phyloP scores from a whole-genome alignment of 2,797 vertebrate species.

The Hyperoplus lanceolatus region DNA sequence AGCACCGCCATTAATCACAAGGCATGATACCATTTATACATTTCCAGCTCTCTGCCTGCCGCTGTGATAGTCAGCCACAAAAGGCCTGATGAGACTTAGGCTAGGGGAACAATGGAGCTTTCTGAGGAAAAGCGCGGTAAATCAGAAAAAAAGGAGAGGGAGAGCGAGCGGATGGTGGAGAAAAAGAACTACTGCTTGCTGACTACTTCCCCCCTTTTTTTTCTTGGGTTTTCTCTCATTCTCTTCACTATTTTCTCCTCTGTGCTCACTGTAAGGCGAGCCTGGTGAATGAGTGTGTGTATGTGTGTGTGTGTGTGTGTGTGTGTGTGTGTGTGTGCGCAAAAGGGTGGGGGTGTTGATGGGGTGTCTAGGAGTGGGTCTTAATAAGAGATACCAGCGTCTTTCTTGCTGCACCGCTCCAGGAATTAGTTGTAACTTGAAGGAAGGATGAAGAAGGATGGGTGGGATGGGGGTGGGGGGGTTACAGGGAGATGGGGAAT shows the following conservation, averaged over 20 bases:
- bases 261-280: constrained; percentile 71
- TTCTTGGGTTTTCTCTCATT: constrained; percentile 72
- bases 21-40: constrained; percentile 99
- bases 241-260: constrained; percentile 71
- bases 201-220: constrained; percentile 84
- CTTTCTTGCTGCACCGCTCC: constrained; percentile 78
- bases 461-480: neutral
- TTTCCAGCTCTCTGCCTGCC: constrained; percentile 99
- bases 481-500: constrained; percentile 59
- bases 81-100: constrained; percentile 99
- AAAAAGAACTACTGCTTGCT: constrained; percentile 81
- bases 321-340: constrained; percentile 48
- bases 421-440: constrained; percentile 84
- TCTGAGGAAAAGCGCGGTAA: constrained; percentile 99
- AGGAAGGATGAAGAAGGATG: constrained; percentile 75
- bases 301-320: constrained; percentile 17
- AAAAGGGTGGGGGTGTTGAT: constrained; percentile 63
- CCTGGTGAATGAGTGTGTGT: constrained; percentile 58
- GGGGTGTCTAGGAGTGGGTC: constrained; percentile 79
- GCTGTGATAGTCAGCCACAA: constrained; percentile 99
- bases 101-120: constrained; percentile 99
- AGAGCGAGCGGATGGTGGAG: constrained; percentile 74
- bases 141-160: constrained; percentile 90
- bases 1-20: constrained; percentile 99
- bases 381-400: constrained; percentile 83